A percentile compares a stretch with the other conserved stretches of the same genome.
phyloP scores from a whole-genome alignment of 2,888 invertebrate species.

The Cyclophora punctaria region DNA sequence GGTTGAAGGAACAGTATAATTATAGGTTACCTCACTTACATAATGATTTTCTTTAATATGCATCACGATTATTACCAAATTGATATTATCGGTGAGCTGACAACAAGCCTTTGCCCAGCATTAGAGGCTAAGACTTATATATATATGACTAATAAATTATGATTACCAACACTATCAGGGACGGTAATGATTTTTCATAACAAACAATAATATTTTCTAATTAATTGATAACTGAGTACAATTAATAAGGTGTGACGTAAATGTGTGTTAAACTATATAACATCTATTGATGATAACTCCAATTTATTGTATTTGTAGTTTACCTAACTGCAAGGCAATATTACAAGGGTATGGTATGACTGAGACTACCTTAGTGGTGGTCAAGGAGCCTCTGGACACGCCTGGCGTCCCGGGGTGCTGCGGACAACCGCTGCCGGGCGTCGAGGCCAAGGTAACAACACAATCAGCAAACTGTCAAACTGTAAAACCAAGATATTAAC shows the following conservation, averaged over 20 bases:
- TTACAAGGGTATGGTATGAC: slow-evolving; percentile 39
- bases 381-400: slow-evolving; percentile 10
- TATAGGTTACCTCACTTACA: too few relatives aligned
- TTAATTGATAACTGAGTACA: background rate
- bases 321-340: slow-evolving; percentile 24
- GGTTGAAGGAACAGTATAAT: too few relatives aligned
- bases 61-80: too few relatives aligned
- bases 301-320: slow-evolving; percentile 18
- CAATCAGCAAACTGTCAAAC: slow-evolving; percentile 7
- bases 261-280: background rate
- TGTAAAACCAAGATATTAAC: background rate
- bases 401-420: slow-evolving; percentile 21
- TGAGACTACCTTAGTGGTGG: slow-evolving; percentile 23
- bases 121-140: too few relatives aligned
- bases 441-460: slow-evolving; percentile 26
- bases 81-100: too few relatives aligned
- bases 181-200: too few relatives aligned
- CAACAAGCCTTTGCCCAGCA: too few relatives aligned
- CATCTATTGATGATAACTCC: background rate
- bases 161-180: too few relatives aligned
- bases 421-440: slow-evolving; percentile 21
- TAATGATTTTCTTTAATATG: too few relatives aligned
- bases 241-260: background rate
- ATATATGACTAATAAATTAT: too few relatives aligned
- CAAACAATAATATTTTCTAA: too few relatives aligned